Percentiles rank a stretch among this genome's conserved stretches.
Conservation (phyloP, 1,140 invertebrate species). For the Zaprionus gabonicus region DNA sequence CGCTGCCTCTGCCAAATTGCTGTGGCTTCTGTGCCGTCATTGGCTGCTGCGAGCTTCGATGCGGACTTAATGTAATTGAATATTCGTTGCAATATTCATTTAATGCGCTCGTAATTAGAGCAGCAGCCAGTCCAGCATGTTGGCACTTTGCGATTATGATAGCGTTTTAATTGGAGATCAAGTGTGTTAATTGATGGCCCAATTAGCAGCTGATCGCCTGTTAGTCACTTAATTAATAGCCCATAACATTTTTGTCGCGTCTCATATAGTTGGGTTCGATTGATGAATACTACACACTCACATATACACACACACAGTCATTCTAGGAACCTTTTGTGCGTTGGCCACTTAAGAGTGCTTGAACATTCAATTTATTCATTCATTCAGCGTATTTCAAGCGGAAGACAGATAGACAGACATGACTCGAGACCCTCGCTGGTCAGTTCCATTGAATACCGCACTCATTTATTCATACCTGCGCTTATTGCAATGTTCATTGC, state of each 20-base stretch:
- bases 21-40: constrained; percentile 21
- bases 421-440: constrained; percentile 2
- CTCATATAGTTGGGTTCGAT: constrained; percentile 36
- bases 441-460: constrained; percentile 53
- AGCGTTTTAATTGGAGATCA: constrained; percentile 56
- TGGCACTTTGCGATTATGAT: constrained; percentile 14
- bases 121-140: constrained; percentile 12
- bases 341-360: not conserved
- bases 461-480: constrained; percentile 81
- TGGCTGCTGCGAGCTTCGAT: constrained; percentile 44
- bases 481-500: constrained; percentile 82
- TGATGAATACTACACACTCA: not conserved
- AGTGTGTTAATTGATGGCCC: constrained; percentile 70
- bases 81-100: constrained; percentile 65
- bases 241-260: constrained; percentile 49
- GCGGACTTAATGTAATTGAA: constrained; percentile 66
- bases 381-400: not conserved
- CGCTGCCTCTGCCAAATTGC: constrained; percentile 10
- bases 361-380: constrained; percentile 1
- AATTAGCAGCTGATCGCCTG: constrained; percentile 51
- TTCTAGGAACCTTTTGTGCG: not conserved
- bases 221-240: constrained; percentile 60
- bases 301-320: constrained; percentile 23
- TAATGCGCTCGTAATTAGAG: constrained; percentile 65
- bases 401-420: not conserved